Conservation (phyloP, 2,113 vertebrate genomes). For the Trinectes maculatus region DNA sequence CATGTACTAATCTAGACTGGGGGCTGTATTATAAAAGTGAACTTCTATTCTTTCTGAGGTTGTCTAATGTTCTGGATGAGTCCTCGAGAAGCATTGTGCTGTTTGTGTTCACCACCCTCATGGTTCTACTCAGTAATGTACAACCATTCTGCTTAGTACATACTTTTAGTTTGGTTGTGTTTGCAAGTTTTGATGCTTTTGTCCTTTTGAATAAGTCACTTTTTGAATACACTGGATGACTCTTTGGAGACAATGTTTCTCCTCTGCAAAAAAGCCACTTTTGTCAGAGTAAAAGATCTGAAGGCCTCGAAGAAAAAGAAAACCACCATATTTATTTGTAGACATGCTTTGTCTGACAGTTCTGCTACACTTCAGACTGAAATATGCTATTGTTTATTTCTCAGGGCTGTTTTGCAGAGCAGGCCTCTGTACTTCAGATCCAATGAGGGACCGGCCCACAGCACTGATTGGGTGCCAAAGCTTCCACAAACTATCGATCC, state of each 20-base stretch:
- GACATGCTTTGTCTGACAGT: constrained; percentile 10
- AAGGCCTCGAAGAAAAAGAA: no score
- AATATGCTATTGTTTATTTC: constrained; percentile 55
- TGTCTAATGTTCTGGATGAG: neutral
- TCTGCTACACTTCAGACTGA: constrained; percentile 23
- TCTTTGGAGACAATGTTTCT: no score
- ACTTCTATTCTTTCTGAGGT: neutral
- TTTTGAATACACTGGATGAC: no score
- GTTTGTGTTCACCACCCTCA: no score
- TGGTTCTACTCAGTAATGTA: no score
- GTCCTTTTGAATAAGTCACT: no score
- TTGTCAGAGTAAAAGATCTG: neutral
- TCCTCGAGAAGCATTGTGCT: neutral
- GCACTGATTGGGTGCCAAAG: constrained; percentile 47
- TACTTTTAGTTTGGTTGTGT: no score
- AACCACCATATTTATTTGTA: neutral
- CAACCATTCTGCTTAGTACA: no score
- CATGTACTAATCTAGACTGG: neutral
- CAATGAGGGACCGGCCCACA: constrained; percentile 49
- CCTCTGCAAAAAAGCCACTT: neutral
- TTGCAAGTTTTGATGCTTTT: no score
- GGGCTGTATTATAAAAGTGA: neutral
- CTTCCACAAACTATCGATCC: constrained; percentile 73
- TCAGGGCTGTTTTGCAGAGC: constrained; percentile 16
- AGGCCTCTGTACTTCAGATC: constrained; percentile 42